Evolutionary conservation across 2,888 invertebrate genomes (phyloP), one percentile per base, ranked within the genome.

Genomic region (Odontomyia ornata): DNA sequence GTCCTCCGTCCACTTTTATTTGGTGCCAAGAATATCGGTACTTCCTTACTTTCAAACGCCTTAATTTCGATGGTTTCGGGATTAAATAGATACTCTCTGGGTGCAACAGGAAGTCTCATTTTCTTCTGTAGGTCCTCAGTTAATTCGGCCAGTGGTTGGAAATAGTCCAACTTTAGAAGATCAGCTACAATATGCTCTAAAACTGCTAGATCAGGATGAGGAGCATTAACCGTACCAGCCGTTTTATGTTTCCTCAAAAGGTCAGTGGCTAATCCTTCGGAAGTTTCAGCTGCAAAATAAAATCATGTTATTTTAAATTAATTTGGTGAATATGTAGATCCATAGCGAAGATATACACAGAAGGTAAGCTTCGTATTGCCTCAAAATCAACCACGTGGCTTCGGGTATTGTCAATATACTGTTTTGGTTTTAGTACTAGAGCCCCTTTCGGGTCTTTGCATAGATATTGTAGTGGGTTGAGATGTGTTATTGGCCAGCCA

Each of bases 71-170:
- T 82, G 23, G 83, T 80, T 78, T 84, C 84, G 4, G 79, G 81
- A 77, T 84, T 84, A 25, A 84, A 83, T 27, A 84, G 83, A 1
- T 85, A 76, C 76, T 86, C 86, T 1, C 80, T 80, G 0, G 86
- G 84, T 80, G 85, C 82, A 21, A 80, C 80, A 9, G 86, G 84
- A 23, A 86, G 47, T 0, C 79, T 77, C 85, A 85, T 85, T 79
- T 84, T 83, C 81, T 84, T 82, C 56, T 82, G 82, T 0, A 81
- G 80, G 76, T 83, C 85, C 9, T 9, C 11, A 15, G 1, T 4
- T 11, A 56, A n/a, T 18, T 73, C 30, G 4, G n/a, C 18, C 4
- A 73, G 21, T 15, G 56, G 57, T 28, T 56, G n/a, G 28, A 75
- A 75, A 47, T 75, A 75, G 18, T 75, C 28, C 15, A 46, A 5